A percentile compares a stretch with the other conserved stretches of the same genome.
Evolutionary conservation across 2,113 vertebrate species (phyloP).

Genomic region (Oncorhynchus mykiss): DNA sequence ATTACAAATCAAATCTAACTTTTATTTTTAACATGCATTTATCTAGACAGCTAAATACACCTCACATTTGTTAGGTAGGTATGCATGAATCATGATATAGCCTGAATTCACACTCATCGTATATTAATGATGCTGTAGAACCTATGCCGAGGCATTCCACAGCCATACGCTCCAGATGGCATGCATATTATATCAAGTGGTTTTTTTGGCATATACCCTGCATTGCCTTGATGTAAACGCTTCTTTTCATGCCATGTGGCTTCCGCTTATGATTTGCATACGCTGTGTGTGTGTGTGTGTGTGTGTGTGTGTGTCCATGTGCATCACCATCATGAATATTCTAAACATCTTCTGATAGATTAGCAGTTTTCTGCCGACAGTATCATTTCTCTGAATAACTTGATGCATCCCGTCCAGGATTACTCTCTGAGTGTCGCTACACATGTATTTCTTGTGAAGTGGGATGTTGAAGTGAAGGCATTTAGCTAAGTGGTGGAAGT

Average conservation of each 20-base stretch:
- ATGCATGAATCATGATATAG: not conserved
- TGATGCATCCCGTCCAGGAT: not conserved
- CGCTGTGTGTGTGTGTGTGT: too few species aligned
- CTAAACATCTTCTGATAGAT: conserved; percentile 46
- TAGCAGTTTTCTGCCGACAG: conserved; percentile 26
- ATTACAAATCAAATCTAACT: too few species aligned
- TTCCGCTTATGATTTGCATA: conserved; percentile 41
- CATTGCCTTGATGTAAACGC: conserved; percentile 22
- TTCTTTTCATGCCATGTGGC: conserved; percentile 21
- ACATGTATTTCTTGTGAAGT: not conserved
- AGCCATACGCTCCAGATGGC: conserved; percentile 43
- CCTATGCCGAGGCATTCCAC: not conserved
- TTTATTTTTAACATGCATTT: not conserved
- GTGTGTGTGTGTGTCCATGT: conserved; percentile 4
- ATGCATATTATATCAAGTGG: not conserved
- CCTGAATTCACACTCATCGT: not conserved
- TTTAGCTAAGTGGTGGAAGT: too few species aligned
- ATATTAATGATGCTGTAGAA: not conserved
- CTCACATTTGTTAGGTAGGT: too few species aligned
- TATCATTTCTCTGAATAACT: conserved; percentile 28
- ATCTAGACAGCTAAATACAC: not conserved
- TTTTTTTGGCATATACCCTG: conserved; percentile 31
- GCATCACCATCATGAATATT: conserved; percentile 56
- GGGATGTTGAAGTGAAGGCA: too few species aligned
- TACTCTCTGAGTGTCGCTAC: not conserved